Conservation (phyloP, 2,797 vertebrate genomes). For the Aselliscus stoliczkanus region DNA sequence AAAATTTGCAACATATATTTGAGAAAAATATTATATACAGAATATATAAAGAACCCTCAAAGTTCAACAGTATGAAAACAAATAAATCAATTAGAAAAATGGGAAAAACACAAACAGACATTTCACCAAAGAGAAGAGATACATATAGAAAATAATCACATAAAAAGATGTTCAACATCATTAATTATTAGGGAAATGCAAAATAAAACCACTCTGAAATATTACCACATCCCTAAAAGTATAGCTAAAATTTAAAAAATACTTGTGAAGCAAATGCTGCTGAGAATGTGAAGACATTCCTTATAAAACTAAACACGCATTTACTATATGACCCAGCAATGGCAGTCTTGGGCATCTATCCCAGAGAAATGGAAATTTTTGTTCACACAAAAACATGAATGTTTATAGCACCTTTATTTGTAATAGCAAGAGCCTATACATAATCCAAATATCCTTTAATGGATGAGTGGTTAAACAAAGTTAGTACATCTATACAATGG, state of each 20-base stretch:
- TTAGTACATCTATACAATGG: not conserved
- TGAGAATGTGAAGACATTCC: not conserved
- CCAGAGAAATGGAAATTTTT: not conserved
- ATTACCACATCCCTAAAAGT: not conserved
- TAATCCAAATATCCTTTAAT: not conserved
- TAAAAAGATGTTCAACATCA: not conserved
- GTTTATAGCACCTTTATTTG: not conserved
- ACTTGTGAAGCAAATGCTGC: not conserved
- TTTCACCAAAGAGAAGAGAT: not conserved
- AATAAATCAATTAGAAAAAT: not conserved
- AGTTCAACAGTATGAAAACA: not conserved
- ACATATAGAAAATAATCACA: not conserved
- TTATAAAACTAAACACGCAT: not conserved
- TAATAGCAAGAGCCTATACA: not conserved
- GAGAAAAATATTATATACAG: not conserved
- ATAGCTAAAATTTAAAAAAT: not conserved
- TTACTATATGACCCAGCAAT: not conserved
- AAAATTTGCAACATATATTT: constrained; percentile 13
- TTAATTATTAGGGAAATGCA: not conserved
- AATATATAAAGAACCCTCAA: not conserved
- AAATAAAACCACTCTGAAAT: not conserved
- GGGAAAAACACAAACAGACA: not conserved
- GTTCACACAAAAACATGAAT: not conserved
- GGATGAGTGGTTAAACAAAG: not conserved
- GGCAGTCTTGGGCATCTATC: not conserved